A percentile compares a stretch with the other conserved stretches of the same genome.
Conservation (phyloP, 2,888 invertebrate genomes). For the Eristalis arbustorum region DNA sequence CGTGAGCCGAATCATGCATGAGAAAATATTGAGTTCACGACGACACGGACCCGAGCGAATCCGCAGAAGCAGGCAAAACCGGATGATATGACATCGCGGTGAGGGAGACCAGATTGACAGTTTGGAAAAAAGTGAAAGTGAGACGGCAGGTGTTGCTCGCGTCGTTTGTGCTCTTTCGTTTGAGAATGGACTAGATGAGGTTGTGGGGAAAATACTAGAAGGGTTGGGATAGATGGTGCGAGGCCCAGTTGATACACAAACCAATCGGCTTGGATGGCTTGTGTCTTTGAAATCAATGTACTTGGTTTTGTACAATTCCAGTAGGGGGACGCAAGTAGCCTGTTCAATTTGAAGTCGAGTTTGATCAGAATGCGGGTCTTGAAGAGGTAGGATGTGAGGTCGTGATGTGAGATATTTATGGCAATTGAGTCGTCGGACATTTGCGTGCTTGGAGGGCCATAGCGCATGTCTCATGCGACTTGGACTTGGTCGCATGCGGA, state of each 20-base stretch:
- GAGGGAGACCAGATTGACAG: slow-evolving; percentile 20
- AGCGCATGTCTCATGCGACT: too few species aligned
- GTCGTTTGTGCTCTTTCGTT: background rate
- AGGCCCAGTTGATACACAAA: background rate
- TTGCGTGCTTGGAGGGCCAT: too few species aligned
- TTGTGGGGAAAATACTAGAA: background rate
- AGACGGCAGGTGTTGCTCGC: background rate
- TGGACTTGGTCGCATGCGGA: too few species aligned
- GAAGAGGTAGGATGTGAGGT: too few species aligned
- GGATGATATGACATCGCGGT: slow-evolving; percentile 12
- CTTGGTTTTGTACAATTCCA: too few species aligned
- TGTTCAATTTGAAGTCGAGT: too few species aligned
- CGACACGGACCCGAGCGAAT: slow-evolving; percentile 12
- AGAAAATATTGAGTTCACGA: slow-evolving; percentile 8
- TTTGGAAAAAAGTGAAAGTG: slow-evolving; percentile 38
- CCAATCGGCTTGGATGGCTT: background rate
- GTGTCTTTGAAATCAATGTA: too few species aligned
- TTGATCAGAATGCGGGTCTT: too few species aligned
- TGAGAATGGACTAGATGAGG: background rate
- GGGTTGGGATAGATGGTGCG: background rate
- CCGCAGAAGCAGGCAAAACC: background rate
- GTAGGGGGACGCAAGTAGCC: too few species aligned
- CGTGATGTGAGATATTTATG: too few species aligned
- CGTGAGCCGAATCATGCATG: slow-evolving; percentile 57
- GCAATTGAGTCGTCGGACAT: too few species aligned